phyloP scores from a whole-genome alignment of 2,113 vertebrate genomes.

The Cavia aperea region DNA sequence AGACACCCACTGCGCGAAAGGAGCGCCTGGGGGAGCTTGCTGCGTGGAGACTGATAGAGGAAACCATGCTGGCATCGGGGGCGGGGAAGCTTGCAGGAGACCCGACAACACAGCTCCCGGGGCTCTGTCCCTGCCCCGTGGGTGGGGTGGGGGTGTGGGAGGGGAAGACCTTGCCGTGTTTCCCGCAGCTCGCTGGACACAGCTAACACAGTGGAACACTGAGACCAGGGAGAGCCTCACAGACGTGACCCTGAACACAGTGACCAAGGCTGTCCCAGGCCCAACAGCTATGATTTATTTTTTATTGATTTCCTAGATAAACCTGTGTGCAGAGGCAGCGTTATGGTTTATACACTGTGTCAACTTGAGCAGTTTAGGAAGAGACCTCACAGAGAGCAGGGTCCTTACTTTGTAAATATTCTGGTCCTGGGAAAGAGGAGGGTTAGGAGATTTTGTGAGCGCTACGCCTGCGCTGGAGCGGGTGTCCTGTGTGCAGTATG shows the following conservation, averaged over 20 bases:
- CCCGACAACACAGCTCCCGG: background rate
- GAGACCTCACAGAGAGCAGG: no score
- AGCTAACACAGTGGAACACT: background rate
- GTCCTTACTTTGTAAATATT: no score
- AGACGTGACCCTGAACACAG: background rate
- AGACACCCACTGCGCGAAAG: background rate
- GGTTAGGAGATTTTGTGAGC: no score
- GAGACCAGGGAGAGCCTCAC: background rate
- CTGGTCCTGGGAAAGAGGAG: no score
- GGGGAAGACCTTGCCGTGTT: background rate
- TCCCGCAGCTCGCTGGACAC: background rate
- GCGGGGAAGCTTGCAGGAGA: background rate
- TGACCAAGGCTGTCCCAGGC: background rate
- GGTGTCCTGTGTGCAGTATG: no score
- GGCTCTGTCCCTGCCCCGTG: background rate
- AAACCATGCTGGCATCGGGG: no score
- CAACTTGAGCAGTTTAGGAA: no score
- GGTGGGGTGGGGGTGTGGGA: background rate
- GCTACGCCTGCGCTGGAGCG: no score
- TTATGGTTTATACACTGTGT: no score
- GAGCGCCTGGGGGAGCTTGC: background rate
- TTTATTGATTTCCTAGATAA: background rate
- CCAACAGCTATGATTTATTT: background rate
- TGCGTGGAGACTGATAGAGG: background rate
- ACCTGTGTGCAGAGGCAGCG: background rate